Percentiles rank a stretch among this genome's conserved stretches.
Evolutionary conservation across 2,888 invertebrate species (phyloP).

Genomic region (Fragum whitleyi): DNA sequence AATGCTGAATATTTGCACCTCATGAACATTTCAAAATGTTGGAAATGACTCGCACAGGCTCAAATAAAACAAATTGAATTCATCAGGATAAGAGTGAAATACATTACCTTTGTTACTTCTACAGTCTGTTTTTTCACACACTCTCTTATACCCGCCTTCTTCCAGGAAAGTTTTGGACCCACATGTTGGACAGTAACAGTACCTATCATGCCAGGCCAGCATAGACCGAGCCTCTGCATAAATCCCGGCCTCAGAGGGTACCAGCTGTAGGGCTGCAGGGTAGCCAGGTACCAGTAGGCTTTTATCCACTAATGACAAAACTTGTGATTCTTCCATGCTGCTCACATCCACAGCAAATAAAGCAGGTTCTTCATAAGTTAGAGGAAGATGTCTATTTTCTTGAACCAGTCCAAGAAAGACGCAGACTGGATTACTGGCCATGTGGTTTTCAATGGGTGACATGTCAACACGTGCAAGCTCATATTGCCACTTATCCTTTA

Average conservation of each 20-base stretch:
- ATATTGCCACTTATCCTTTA: slow-evolving; percentile 63
- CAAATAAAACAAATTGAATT: too few species aligned
- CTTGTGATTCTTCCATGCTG: slow-evolving; percentile 63
- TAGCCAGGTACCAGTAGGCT: slow-evolving; percentile 69
- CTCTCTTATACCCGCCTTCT: slow-evolving; percentile 83
- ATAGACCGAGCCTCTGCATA: slow-evolving; percentile 84
- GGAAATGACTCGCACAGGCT: too few species aligned
- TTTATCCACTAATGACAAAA: slow-evolving; percentile 60
- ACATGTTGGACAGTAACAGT: slow-evolving; percentile 85
- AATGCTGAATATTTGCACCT: too few species aligned
- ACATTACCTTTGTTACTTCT: slow-evolving; percentile 79
- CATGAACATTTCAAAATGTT: too few species aligned
- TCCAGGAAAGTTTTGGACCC: slow-evolving; percentile 79
- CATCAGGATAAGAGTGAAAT: too few species aligned
- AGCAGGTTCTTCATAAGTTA: slow-evolving; percentile 65
- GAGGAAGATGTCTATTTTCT: slow-evolving; percentile 54
- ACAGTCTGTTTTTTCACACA: slow-evolving; percentile 79
- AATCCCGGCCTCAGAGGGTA: slow-evolving; percentile 80
- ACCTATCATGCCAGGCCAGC: slow-evolving; percentile 85
- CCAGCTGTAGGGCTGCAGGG: slow-evolving; percentile 76
- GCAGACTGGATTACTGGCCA: slow-evolving; percentile 71
- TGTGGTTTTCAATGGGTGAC: slow-evolving; percentile 66
- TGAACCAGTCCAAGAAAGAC: slow-evolving; percentile 80
- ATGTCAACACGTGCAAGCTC: slow-evolving; percentile 68
- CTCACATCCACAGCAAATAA: slow-evolving; percentile 81